Conservation (phyloP, 1,140 invertebrate species). For the Pseudomyrmex concolor region DNA sequence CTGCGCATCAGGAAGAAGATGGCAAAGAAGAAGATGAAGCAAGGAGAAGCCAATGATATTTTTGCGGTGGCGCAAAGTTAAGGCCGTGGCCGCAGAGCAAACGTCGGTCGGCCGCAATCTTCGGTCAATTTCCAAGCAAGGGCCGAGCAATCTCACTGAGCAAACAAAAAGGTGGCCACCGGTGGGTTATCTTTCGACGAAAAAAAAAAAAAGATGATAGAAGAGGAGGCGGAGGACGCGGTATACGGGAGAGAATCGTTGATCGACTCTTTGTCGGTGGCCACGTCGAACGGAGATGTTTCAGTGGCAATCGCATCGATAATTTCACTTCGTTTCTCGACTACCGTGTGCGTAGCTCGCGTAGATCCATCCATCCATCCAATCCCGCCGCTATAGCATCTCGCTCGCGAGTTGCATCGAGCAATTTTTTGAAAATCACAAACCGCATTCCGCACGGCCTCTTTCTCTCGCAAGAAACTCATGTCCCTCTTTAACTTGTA, state of each 20-base stretch:
- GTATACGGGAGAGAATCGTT: conserved; percentile 57
- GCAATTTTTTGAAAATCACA: conserved; percentile 53
- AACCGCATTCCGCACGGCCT: conserved; percentile 42
- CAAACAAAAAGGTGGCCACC: conserved; percentile 78
- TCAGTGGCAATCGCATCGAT: conserved; percentile 78
- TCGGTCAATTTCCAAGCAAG: conserved; percentile 81
- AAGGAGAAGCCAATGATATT: conserved; percentile 77
- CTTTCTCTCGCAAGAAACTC: neutral
- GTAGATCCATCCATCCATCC: conserved; percentile 32
- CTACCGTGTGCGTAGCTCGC: conserved; percentile 49
- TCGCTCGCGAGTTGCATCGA: neutral
- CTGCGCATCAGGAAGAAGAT: conserved; percentile 33
- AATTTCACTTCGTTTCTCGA: conserved; percentile 75
- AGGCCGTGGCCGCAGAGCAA: conserved; percentile 78
- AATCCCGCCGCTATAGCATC: conserved; percentile 47
- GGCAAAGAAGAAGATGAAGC: conserved; percentile 19
- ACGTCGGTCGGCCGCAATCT: conserved; percentile 81
- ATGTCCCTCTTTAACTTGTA: neutral
- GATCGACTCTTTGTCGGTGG: conserved; percentile 76
- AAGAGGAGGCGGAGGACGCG: conserved; percentile 11
- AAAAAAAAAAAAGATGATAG: conserved; percentile 37
- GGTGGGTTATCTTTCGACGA: conserved; percentile 71
- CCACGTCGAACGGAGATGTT: conserved; percentile 64
- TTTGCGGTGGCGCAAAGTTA: conserved; percentile 78
- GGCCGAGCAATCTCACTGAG: conserved; percentile 74